A percentile compares a stretch with the other conserved stretches of the same genome.
phyloP scores from a whole-genome alignment of 2,888 invertebrate species.

The Tenthredo mesomela region DNA sequence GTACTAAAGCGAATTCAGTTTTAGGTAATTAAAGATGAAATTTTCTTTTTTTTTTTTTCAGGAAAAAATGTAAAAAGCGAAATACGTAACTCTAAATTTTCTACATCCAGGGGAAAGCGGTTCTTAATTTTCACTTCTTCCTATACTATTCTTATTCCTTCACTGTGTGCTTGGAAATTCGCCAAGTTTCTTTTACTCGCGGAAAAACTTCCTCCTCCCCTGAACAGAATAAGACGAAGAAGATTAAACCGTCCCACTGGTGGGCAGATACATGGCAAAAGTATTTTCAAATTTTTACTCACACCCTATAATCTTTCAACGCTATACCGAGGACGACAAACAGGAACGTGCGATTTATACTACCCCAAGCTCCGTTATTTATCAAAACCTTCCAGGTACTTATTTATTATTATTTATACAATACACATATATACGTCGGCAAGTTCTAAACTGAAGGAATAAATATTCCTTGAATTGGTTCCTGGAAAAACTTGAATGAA shows the following conservation, averaged over 20 bases:
- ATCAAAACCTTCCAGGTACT: neutral
- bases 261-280: conserved; percentile 4
- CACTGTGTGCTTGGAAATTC: neutral
- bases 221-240: neutral
- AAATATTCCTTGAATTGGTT: too few relatives aligned
- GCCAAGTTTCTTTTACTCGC: conserved; percentile 5
- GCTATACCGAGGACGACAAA: neutral
- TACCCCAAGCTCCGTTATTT: neutral
- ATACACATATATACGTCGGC: neutral
- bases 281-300: conserved; percentile 34
- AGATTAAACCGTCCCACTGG: conserved; percentile 33
- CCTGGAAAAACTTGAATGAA: too few relatives aligned
- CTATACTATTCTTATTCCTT: too few relatives aligned
- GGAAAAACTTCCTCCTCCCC: neutral
- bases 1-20: neutral
- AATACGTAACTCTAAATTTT: neutral
- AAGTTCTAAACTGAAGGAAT: neutral
- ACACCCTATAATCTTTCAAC: conserved; percentile 10
- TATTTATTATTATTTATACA: neutral
- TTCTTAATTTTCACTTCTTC: conserved; percentile 44
- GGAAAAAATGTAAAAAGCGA: neutral
- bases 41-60: neutral
- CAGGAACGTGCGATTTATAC: conserved; percentile 11
- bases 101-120: conserved; percentile 20
- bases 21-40: conserved; percentile 7